Percentiles rank a stretch among this genome's conserved stretches.
These are phyloP conservation scores for Guaruba guarouba DNA, from an alignment of 2,113 vertebrate species.

Conservation along the genomic window DNA sequence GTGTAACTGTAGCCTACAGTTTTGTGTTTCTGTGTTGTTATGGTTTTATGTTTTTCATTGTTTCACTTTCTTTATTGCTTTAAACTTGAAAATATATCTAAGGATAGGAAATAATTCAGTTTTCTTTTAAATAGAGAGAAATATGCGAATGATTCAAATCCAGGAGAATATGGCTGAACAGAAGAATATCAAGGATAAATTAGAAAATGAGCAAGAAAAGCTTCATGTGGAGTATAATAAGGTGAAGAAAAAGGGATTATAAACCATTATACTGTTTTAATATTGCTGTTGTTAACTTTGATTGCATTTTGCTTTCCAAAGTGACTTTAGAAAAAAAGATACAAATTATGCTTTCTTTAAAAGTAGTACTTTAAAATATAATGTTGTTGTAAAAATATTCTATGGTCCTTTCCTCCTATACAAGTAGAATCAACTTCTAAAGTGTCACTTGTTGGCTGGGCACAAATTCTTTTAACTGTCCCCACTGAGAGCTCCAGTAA, in stretches of 20 bases:
- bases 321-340: not conserved
- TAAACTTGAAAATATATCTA: not conserved
- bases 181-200: constrained; percentile 96
- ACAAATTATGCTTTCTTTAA: not conserved
- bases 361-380: not conserved
- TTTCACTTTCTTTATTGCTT: not conserved
- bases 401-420: accelerated
- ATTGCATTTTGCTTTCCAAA: not conserved
- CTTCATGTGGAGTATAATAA: constrained; percentile 98
- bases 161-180: constrained; percentile 99
- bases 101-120: not conserved
- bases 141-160: constrained; percentile 99
- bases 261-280: not conserved
- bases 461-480: not conserved
- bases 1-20: not conserved
- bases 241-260: constrained; percentile 69
- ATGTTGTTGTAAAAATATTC: not conserved
- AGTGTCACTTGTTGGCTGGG: not conserved
- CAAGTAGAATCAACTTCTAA: not conserved
- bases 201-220: constrained; percentile 96
- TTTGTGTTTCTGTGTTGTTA: not conserved
- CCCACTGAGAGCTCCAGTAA: not conserved
- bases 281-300: not conserved
- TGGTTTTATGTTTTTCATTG: not conserved
- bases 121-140: constrained; percentile 87